Evolutionary conservation across 2,113 vertebrate genomes (phyloP), one percentile per base, ranked within the genome.

Genomic region (Phylloscopus trochiloides): DNA sequence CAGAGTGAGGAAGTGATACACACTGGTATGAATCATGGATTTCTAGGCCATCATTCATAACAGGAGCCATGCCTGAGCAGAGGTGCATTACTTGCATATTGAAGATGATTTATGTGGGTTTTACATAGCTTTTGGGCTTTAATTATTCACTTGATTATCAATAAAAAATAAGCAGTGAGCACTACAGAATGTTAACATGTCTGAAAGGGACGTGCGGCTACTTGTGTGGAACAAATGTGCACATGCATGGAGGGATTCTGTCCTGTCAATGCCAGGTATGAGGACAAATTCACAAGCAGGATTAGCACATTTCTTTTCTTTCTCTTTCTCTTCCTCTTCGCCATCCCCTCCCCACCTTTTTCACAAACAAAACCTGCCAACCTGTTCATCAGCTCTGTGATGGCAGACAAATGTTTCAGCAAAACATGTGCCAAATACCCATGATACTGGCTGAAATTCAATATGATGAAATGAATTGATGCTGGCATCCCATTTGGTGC

Each of bases 111-210:
- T 97, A 98, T 97, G 89, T 95, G 90, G 10, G 61, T 91, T 97
- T 98, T 97, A 95, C 67, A 57, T 95, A 96, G 95, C 96, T 94
- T 90, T 81, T 96, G 82, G 93, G 83, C 96, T 97, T 98, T 97
- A 98, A 98, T 98, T 98, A 98, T 98, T 98, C 95, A 98, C 95
- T 95, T 97, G 96, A 97, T 95, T 98, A 98, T 98, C 97, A 98
- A 97, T 98, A 97, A 97, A 97, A 98, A 98, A 98, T 98, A 98
- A 98, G 91, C 88, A 89, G 67, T 55, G 86, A 94, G 55, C 48
- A 78, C 63, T 71, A 88, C 52, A 70, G 96, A 92, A 97, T 79
- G 59, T 90, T 96, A 97, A 91, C 91, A 42, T 90, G 76, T 87
- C 67, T 97, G 86, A 93, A 91, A 94, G 65, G 78, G 86, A 82